Conservation (phyloP, 2,888 invertebrate genomes). For the Trachelus troglodyta region DNA sequence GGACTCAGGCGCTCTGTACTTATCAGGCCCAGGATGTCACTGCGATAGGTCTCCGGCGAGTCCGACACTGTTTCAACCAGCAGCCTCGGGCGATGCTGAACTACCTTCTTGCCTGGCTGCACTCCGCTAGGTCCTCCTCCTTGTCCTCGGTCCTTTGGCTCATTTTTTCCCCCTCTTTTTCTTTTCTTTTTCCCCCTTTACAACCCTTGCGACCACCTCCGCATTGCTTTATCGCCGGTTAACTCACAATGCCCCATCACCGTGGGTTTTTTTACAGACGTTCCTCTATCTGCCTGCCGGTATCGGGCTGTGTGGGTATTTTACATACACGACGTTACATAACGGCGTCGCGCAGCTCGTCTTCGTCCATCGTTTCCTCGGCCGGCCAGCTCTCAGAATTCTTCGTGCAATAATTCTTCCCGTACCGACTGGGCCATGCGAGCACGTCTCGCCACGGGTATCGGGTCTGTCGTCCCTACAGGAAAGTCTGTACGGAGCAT, state of each 20-base stretch:
- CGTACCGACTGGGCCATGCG: too few species aligned
- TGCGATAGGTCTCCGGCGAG: too few species aligned
- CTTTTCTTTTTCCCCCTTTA: constrained; percentile 34
- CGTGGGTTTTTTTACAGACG: constrained; percentile 40
- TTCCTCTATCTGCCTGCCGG: constrained; percentile 42
- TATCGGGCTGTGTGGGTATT: constrained; percentile 48
- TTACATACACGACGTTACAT: constrained; percentile 45
- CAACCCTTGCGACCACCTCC: constrained; percentile 44
- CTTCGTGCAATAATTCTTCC: too few species aligned
- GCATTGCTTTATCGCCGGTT: constrained; percentile 42
- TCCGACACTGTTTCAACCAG: too few species aligned
- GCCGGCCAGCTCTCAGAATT: too few species aligned
- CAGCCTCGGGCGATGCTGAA: too few species aligned
- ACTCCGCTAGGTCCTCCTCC: not conserved
- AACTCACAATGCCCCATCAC: constrained; percentile 42
- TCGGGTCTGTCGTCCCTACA: too few species aligned
- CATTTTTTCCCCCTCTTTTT: constrained; percentile 16
- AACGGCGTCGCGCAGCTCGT: constrained; percentile 21
- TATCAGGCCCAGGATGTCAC: too few species aligned
- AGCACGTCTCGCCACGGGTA: too few species aligned
- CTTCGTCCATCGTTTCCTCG: not conserved
- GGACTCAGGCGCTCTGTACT: too few species aligned
- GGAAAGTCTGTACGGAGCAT: too few species aligned
- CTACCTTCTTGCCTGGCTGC: too few species aligned
- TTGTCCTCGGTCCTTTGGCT: constrained; percentile 11